Conservation (phyloP, 2,888 invertebrate species). For the Eilema sororculum region DNA sequence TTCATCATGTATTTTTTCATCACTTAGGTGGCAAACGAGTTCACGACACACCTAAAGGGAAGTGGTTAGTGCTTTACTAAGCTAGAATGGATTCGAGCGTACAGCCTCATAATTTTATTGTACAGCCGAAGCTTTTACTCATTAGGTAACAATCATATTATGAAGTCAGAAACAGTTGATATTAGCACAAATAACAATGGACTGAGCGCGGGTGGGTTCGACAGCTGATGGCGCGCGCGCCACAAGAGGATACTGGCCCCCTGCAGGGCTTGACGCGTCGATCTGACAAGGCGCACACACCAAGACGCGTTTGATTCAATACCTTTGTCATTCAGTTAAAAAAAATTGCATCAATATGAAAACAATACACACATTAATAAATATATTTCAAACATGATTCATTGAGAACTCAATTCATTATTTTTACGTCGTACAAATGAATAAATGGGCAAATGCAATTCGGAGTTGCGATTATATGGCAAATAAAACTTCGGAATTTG, state of each 20-base stretch:
- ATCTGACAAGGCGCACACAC: constrained; percentile 12
- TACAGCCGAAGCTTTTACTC: background rate
- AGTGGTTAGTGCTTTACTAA: background rate
- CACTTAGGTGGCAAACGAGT: background rate
- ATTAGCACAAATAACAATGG: constrained; percentile 13
- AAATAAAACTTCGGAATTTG: too few species aligned
- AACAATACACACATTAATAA: constrained; percentile 11
- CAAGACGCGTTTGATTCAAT: background rate
- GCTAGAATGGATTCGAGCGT: background rate
- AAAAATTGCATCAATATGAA: background rate
- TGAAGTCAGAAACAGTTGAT: constrained; percentile 6
- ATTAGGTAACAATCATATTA: background rate
- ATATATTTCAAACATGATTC: background rate
- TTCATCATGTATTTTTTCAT: background rate
- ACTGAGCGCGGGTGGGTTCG: constrained; percentile 28
- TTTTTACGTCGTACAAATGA: too few species aligned
- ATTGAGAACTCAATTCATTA: constrained; percentile 12
- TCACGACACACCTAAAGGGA: too few species aligned
- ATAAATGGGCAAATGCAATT: too few species aligned
- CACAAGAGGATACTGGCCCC: constrained; percentile 51
- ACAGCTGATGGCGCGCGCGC: constrained; percentile 42
- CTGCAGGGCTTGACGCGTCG: constrained; percentile 55
- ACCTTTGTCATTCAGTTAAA: constrained; percentile 7
- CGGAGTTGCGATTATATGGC: too few species aligned
- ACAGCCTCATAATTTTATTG: background rate